Evolutionary conservation across 2,888 invertebrate genomes (phyloP), one percentile per base, ranked within the genome.

Genomic region (Fissipunctia ypsillon): DNA sequence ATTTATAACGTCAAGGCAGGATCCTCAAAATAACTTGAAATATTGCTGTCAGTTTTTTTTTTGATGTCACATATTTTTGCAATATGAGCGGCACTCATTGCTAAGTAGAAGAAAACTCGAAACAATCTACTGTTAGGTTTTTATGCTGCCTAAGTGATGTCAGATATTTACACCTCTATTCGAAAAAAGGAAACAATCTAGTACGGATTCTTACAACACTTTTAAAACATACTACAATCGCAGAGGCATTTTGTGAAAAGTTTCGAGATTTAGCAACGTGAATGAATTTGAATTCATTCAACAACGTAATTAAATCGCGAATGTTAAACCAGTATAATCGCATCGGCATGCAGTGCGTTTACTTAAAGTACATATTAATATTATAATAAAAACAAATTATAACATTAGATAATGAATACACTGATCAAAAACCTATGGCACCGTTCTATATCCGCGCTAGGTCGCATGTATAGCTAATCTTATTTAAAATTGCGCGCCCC

Each of bases 301-400:
- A n/a, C 9, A 52, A 41, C 38, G 5, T 28, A 56, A 72, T 12
- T 25, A 73, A 50, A 72, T 73, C 31, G 10, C 38, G 2, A 57
- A 31, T 56, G n/a, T n/a, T 28, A 45, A 41, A 74, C 12, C 1
- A 54, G 35, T 28, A 3, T 12, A 45, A 48, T 78, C 69, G 78
- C 78, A 41, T 41, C 7, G 16, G 73, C 78, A 69, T 1, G 45
- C 56, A 69, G 16, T 22, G 41, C 25, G n/a, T 48, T 48, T 69
- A 2, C 19, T 19, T n/a, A n/a, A 38, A 28, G n/a, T 38, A 69
- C 31, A 25, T 38, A 38, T 54, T 16, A 7, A 31, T 25, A 43
- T 31, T 68, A 45, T n/a, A n/a, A 73, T 73, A 4, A 16, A 50
- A 77, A 67, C 14, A 38, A n/a, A 14, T 43, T 54, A 66, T 52